Conservation (phyloP, 2,888 invertebrate species). For the Andrena trimmerana region DNA sequence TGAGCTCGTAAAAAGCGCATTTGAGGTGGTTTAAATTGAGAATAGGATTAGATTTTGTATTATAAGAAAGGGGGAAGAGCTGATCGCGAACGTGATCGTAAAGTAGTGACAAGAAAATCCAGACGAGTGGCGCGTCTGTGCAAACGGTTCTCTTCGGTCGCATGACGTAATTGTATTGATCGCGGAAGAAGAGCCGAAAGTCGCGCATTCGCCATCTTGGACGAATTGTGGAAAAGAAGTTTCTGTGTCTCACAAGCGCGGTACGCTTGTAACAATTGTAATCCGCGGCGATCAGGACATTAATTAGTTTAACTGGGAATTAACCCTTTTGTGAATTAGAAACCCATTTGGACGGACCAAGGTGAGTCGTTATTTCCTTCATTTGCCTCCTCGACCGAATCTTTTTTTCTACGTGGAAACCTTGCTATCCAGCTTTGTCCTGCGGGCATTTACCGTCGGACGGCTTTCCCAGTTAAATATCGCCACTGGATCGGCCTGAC, state of each 20-base stretch:
- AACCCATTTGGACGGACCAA: slow-evolving; percentile 93
- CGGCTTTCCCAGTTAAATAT: neutral
- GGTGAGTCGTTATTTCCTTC: slow-evolving; percentile 88
- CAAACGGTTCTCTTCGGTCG: slow-evolving; percentile 76
- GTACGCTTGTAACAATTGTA: slow-evolving; percentile 76
- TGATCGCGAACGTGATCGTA: slow-evolving; percentile 41
- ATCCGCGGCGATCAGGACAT: slow-evolving; percentile 84
- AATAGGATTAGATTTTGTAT: slow-evolving; percentile 29
- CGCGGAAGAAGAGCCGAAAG: slow-evolving; percentile 84
- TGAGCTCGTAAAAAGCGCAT: slow-evolving; percentile 54
- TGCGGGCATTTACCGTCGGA: slow-evolving; percentile 16
- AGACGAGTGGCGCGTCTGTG: slow-evolving; percentile 76
- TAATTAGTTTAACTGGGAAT: slow-evolving; percentile 84
- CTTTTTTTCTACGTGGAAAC: slow-evolving; percentile 84
- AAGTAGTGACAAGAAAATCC: slow-evolving; percentile 69
- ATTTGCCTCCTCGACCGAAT: slow-evolving; percentile 83
- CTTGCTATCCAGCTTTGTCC: slow-evolving; percentile 46
- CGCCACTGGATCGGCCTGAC: neutral
- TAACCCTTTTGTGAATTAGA: slow-evolving; percentile 88
- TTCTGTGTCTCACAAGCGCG: slow-evolving; percentile 80
- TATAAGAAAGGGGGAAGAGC: slow-evolving; percentile 16
- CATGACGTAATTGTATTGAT: slow-evolving; percentile 86
- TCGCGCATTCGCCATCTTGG: slow-evolving; percentile 86
- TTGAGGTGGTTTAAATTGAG: slow-evolving; percentile 33
- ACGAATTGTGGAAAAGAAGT: slow-evolving; percentile 84